Evolutionary conservation across 2,888 invertebrate species (phyloP), one percentile per base, ranked within the genome.

Genomic region (Ephialtes manifestator): DNA sequence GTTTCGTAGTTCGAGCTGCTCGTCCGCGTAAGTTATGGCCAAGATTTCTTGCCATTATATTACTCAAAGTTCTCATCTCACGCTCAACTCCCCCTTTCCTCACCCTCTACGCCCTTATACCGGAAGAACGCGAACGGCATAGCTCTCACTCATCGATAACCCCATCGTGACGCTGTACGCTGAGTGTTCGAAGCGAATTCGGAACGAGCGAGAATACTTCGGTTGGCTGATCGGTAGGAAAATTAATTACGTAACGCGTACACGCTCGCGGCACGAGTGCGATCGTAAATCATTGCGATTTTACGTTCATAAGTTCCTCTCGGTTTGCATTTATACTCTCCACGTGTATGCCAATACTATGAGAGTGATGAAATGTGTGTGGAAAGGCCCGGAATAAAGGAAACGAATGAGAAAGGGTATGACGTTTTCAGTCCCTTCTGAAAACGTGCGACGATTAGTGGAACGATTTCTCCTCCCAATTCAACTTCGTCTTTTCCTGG

Each of bases 1-100:
- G 46, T 48, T 71, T 39, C 78, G 48, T 20, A 20, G 31, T 68
- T 53, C 39, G 11, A 28, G 65, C 24, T 18, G 39, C n/a, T 31
- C 10, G 35, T 31, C 60, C 43, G n/a, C 46, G 43, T 75, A 89
- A 89, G 89, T 89, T 89, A 89, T 87, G 89, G 58, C 77, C 74
- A 80, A 81, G 88, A 81, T 75, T 86, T 77, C 58, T 76, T 35
- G 68, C 80, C 75, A 60, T 79, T 83, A 83, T 71, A 80, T 80
- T 76, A 67, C 74, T 55, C 58, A 78, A 84, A 82, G 65, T 84
- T 84, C 71, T 78, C 70, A 46, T 82, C 71, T 71, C 53, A 46
- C 63, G 20, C 48, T 43, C 31, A 48, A 13, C 63, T 31, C 39
- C 81, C 28, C 46, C 58, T 13, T 31, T 43, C 43, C 28, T 39